Base-by-base conservation (phyloP, 2,888 invertebrate genomes). In the Lasioglossum malachurum region DNA sequence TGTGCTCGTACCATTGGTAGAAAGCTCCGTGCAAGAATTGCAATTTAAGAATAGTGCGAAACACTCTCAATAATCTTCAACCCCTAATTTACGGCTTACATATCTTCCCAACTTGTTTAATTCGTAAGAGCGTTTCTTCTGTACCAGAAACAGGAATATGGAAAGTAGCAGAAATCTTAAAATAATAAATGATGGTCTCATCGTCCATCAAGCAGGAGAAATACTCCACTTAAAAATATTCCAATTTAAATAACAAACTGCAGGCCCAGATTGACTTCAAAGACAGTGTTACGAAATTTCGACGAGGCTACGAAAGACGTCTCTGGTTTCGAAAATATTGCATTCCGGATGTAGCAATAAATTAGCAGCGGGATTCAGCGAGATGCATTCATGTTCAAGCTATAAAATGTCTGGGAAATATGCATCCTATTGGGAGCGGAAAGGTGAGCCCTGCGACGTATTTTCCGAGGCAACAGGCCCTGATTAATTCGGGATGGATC, bases 401-500 rank as follows among this genome's bases (percentile, higher is more conserved):
- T 64, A 14, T 16, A 31, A 38, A 35, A 49, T 60, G 35, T 69
- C 67, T 69, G 35, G 35, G 67, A 35, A 35, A 35, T 23, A 31
- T 5, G 35, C 19, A 23, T 35, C 23, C 35, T 23, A 7, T 16
- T 64, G 64, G 64, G 64, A 64, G 27, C 64, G 64, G 31, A 7
- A 31, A 31, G 64, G 64, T 64, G 31, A 67, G 73, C 64, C 73
- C 49, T 38, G 73, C 31, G 14, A 31, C 41, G 82, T 78, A 60
- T 72, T 78, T 82, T 82, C 64, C 60, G 49, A 27, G 60, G 19
- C n/a, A 27, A 35, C 46, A 31, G 75, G 38, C 38, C 41, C 23
- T 35, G 71, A 74, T n/a, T 53, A 73, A 79, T 35, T 74, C 31
- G 46, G 7, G 12, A 16, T 5, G 35, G 23, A 71, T 57, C 35